These are phyloP conservation scores for Neoarius graeffei DNA, from an alignment of 2,113 vertebrate genomes.

Conservation along the genomic window DNA sequence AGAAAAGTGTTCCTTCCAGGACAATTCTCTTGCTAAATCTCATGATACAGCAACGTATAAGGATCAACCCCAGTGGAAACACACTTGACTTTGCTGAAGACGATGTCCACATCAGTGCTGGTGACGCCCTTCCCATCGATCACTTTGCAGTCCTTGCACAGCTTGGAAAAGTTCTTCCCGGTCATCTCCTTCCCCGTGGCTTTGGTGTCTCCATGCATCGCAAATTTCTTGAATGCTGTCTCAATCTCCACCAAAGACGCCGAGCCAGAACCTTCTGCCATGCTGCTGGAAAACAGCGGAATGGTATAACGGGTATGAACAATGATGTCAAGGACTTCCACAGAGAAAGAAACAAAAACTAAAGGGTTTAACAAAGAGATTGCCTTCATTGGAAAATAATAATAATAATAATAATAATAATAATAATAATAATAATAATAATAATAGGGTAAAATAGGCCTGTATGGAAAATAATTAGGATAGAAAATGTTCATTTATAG, in stretches of 20 bases:
- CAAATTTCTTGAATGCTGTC: slow-evolving; percentile 79
- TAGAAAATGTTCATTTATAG: neutral
- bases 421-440: too few relatives aligned
- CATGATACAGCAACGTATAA: neutral
- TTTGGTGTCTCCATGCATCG: slow-evolving; percentile 77
- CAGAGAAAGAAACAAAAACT: neutral
- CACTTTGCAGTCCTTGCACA: slow-evolving; percentile 87
- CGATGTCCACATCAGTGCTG: slow-evolving; percentile 81
- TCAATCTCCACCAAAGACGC: slow-evolving; percentile 67
- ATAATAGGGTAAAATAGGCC: neutral
- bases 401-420: slow-evolving; percentile 2
- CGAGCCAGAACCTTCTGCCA: slow-evolving; percentile 65
- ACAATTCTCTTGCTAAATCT: neutral
- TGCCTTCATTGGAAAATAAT: neutral
- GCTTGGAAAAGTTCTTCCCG: slow-evolving; percentile 86
- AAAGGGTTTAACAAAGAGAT: neutral
- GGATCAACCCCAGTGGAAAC: slow-evolving; percentile 41
- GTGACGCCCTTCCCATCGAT: slow-evolving; percentile 82
- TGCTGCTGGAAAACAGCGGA: slow-evolving; percentile 52
- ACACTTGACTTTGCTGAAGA: slow-evolving; percentile 92
- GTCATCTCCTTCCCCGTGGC: slow-evolving; percentile 79
- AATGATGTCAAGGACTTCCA: neutral
- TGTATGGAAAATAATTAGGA: neutral
- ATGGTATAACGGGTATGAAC: neutral
- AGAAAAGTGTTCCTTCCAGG: neutral